phyloP scores from a whole-genome alignment of 1,140 invertebrate genomes.

The Lasioglossum baleicum region DNA sequence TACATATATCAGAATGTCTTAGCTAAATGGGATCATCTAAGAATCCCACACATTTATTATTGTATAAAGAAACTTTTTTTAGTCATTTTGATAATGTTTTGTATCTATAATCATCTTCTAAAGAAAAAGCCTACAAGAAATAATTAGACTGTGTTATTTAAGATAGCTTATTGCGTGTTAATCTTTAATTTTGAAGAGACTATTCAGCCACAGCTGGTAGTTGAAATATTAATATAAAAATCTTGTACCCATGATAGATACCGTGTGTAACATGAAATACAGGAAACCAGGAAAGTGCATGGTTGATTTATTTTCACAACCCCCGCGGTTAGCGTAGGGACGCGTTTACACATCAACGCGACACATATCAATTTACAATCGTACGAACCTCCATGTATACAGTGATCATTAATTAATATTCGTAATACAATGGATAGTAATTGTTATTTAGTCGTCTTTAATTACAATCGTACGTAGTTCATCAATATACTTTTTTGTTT shows the following conservation, averaged over 20 bases:
- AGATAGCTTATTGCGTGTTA: too few relatives aligned
- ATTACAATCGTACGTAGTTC: constrained; percentile 56
- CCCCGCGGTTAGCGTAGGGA: constrained; percentile 54
- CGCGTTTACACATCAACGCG: constrained; percentile 63
- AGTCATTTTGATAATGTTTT: too few relatives aligned
- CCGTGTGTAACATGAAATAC: constrained; percentile 37
- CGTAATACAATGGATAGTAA: constrained; percentile 51
- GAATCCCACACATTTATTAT: too few relatives aligned
- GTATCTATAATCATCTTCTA: too few relatives aligned
- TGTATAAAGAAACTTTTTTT: too few relatives aligned
- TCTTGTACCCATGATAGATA: too few relatives aligned
- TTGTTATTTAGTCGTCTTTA: constrained; percentile 47
- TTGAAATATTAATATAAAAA: too few relatives aligned
- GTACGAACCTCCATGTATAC: constrained; percentile 63
- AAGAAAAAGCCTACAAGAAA: too few relatives aligned
- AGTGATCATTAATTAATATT: constrained; percentile 56
- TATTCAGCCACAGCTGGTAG: too few relatives aligned
- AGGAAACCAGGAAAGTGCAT: constrained; percentile 54
- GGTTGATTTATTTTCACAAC: constrained; percentile 66
- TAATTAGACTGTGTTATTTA: too few relatives aligned
- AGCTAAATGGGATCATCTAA: too few relatives aligned
- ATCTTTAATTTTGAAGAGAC: too few relatives aligned
- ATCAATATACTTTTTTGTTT: constrained; percentile 53
- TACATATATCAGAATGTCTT: neutral
- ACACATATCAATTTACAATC: constrained; percentile 65